Conservation (phyloP, 2,888 invertebrate species). For the Protonemura montana region DNA sequence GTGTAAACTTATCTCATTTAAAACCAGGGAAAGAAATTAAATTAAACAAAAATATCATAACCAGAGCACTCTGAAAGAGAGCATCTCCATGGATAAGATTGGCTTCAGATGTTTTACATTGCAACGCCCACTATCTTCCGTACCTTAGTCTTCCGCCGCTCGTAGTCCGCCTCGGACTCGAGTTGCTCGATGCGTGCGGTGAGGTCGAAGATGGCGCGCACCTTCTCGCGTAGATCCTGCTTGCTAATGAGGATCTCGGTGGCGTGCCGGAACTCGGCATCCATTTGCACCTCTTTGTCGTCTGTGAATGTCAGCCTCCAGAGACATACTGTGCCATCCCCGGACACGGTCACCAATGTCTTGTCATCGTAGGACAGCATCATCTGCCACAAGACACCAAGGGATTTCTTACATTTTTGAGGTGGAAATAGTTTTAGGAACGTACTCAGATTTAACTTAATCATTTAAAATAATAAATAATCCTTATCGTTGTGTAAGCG, state of each 20-base stretch:
- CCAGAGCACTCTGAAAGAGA: not conserved
- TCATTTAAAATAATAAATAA: too few species aligned
- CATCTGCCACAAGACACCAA: conserved; percentile 58
- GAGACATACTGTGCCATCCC: conserved; percentile 81
- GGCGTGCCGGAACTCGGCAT: conserved; percentile 78
- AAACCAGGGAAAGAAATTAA: too few species aligned
- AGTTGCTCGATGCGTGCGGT: conserved; percentile 81
- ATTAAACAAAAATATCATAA: too few species aligned
- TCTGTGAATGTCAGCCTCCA: conserved; percentile 83
- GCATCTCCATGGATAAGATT: too few species aligned
- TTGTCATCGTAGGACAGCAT: conserved; percentile 81
- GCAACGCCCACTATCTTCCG: not conserved
- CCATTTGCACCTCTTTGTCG: conserved; percentile 71
- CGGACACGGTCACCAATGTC: conserved; percentile 75
- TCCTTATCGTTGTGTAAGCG: too few species aligned
- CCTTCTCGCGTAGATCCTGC: conserved; percentile 80
- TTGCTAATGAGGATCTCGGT: conserved; percentile 86
- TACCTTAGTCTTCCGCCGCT: conserved; percentile 70
- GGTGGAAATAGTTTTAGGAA: too few species aligned
- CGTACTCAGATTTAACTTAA: too few species aligned
- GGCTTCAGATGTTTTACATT: too few species aligned
- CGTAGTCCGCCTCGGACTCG: conserved; percentile 87
- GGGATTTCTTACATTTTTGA: not conserved
- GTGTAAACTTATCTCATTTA: too few species aligned
- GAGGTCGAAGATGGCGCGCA: conserved; percentile 70